These are phyloP conservation scores for Phaedon cochleariae DNA, from an alignment of 2,888 invertebrate genomes.

Conservation along the genomic window DNA sequence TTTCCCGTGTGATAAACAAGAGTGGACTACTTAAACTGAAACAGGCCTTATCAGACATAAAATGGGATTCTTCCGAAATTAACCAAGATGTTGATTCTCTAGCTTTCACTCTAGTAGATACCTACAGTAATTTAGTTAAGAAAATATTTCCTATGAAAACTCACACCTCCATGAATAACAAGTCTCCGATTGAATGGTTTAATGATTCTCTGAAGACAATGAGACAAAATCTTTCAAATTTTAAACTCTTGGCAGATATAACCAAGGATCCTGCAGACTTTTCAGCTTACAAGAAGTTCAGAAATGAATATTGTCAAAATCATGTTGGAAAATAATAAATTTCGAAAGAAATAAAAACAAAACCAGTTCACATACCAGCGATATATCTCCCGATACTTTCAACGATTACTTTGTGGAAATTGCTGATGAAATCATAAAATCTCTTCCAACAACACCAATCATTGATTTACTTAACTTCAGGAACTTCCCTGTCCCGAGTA, in stretches of 20 bases:
- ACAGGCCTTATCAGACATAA: too few species aligned
- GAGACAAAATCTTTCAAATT: background rate
- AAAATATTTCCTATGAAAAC: too few species aligned
- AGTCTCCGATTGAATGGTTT: slow-evolving; percentile 3
- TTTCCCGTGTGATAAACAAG: too few species aligned
- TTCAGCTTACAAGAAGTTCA: background rate
- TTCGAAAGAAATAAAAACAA: too few species aligned
- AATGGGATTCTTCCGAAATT: too few species aligned
- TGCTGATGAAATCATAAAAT: background rate
- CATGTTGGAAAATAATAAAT: too few species aligned
- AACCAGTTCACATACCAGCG: background rate
- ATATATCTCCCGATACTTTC: background rate
- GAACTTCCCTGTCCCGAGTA: background rate
- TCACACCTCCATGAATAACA: too few species aligned
- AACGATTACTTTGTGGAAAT: background rate
- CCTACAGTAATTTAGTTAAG: too few species aligned
- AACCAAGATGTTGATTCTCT: too few species aligned
- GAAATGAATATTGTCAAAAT: too few species aligned
- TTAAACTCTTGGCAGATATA: background rate
- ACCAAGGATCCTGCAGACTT: background rate
- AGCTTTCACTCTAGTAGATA: too few species aligned
- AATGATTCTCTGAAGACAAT: background rate
- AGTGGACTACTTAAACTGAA: too few species aligned
- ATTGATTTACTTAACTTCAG: background rate
- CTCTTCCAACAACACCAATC: background rate